Base-by-base conservation (phyloP, 2,888 invertebrate genomes). In the Neria commutata region DNA sequence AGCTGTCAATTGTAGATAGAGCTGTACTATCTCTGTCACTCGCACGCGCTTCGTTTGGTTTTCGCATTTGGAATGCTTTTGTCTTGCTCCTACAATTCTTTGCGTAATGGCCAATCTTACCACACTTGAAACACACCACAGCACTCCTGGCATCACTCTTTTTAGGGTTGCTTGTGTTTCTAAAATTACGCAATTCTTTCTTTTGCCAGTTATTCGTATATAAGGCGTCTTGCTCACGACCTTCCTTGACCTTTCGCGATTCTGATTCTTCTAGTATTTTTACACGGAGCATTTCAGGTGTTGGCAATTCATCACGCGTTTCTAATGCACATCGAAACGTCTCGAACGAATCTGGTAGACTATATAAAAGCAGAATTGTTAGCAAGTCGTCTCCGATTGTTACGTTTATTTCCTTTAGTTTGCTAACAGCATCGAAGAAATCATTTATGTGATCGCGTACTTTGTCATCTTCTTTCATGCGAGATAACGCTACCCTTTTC, bases 341-440 rank as follows among this genome's bases (percentile, higher is more conserved):
- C 14, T 42, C 19, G 14, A 42, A 42, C 4, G 42, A 42, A 19
- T 42, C 42, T 19, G 42, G 42, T 14, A 19, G 14, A 42, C 42
- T 42, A 14, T 42, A 42, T 3, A 42, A 8, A 19, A 42, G 21
- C 19, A 42, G 21, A 21, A 19, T 42, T 4, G 42, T 8, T 21
- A 42, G 21, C n/a, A 37, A 37, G 37, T 37, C 17, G 16, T 57
- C 40, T 16, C 50, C 54, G 23, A 61, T 49, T 1, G 40, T 23
- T 6, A 52, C 52, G 5, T 40, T 45, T 8, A 60, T 56, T 48
- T 56, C 52, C 26, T 56, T 56, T 6, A 52, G 37, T 42, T 56
- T 52, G 11, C 40, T 60, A 10, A 56, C 56, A 14, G 54, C 54
- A 8, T 56, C 47, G 24, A 61, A 60, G 19, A 57, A 60, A 2